Evolutionary conservation across 2,888 invertebrate genomes (phyloP), one percentile per base, ranked within the genome.

Genomic region (Corbicula japonica): DNA sequence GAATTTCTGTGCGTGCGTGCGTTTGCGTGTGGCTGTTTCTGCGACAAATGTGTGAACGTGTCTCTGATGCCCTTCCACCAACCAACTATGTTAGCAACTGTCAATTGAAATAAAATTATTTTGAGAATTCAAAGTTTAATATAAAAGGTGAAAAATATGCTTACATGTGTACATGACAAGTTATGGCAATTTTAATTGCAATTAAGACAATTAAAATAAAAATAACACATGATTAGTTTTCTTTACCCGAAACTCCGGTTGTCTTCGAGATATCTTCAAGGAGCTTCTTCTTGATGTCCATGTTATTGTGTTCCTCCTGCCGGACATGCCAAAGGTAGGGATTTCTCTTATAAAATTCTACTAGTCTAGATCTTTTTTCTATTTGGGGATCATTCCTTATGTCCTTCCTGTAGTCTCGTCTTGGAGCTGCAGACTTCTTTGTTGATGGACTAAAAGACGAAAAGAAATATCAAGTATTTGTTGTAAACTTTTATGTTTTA

Each of bases 341-440:
- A 73, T 73, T 52, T 44, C 52, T 44, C 73, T 73, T 73, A 63
- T 54, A 73, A 58, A 68, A 58, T 50, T 74, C 50, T 48, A 68
- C 74, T 34, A 74, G 50, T 48, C 68, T n/a, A n/a, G n/a, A n/a
- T n/a, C n/a, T 68, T 58, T 74, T 66, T 52, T 54, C 46, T 48
- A 56, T 56, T 23, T 70, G 54, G 38, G 54, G 38, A 48, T 60
- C 48, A 60, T 70, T 60, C 66, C 52, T 50, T 38, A 52, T 66
- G 66, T 34, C 66, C 52, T 66, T 66, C 66, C 15, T 66, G 44
- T 66, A 66, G 66, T 66, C 52, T 46, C 35, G 58, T 61, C 61
- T 48, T 46, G 46, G 46, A 60, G 48, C 34, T 32, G 48, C 44
- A 60, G 48, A 60, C 56, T 38, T 58, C 60, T 70, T 60, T 15